These are phyloP conservation scores for Microctenopoma stevenorrisi DNA, from an alignment of 2,797 vertebrate genomes.

Conservation along the genomic window DNA sequence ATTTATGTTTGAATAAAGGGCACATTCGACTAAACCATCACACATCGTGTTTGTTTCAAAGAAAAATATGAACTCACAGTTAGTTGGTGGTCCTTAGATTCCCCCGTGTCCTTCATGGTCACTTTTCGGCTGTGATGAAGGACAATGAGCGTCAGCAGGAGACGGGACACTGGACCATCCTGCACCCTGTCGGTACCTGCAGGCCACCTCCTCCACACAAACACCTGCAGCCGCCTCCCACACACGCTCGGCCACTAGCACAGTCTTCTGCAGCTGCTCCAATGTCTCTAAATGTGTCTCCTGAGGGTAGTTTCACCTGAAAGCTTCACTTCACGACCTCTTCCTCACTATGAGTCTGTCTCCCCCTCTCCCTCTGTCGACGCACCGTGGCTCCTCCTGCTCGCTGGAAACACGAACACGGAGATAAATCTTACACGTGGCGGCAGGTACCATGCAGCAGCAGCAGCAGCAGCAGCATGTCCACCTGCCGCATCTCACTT, in stretches of 20 bases:
- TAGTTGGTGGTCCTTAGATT: constrained; percentile 89
- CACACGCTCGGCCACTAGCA: not conserved
- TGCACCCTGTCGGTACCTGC: constrained; percentile 35
- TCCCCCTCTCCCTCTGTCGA: constrained; percentile 14
- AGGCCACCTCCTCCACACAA: constrained; percentile 18
- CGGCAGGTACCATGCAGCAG: not conserved
- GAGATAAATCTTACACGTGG: not conserved
- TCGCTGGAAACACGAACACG: constrained; percentile 8
- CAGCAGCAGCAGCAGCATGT: constrained; percentile 4
- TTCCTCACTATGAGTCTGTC: not conserved
- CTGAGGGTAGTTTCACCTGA: no score
- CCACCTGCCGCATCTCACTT: constrained; percentile 33
- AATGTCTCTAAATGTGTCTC: not conserved
- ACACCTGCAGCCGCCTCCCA: constrained; percentile 13
- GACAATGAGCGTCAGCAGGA: constrained; percentile 29
- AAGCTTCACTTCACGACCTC: not conserved
- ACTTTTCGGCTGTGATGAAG: constrained; percentile 24
- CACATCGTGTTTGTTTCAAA: not conserved
- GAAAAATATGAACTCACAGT: constrained; percentile 79
- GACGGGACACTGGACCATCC: constrained; percentile 37
- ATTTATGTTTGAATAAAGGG: not conserved
- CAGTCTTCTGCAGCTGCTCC: not conserved
- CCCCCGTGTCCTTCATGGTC: constrained; percentile 88
- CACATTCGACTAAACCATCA: not conserved
- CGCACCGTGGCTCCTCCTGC: not conserved